Percentiles rank a stretch among this genome's conserved stretches.
These are phyloP conservation scores for Epistrophe grossulariae DNA, from an alignment of 2,888 invertebrate genomes.

Conservation along the genomic window DNA sequence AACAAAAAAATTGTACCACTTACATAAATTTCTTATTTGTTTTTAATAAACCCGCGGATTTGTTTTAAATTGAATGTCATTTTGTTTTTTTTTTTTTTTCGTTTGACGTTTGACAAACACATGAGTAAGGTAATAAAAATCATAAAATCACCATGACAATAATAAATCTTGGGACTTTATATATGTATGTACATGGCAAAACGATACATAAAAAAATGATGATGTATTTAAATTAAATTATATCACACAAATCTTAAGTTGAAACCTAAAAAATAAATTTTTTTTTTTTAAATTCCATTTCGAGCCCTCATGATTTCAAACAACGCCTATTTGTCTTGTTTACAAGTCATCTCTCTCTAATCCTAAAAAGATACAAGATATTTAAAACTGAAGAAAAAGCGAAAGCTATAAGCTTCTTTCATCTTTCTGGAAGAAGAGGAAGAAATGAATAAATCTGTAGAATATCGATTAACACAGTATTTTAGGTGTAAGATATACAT, in stretches of 20 bases:
- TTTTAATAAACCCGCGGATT: slow-evolving; percentile 52
- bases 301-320: slow-evolving; percentile 50
- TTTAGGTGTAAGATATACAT: neutral
- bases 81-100: slow-evolving; percentile 1
- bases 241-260: neutral
- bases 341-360: slow-evolving; percentile 18
- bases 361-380: slow-evolving; percentile 20
- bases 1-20: slow-evolving; percentile 39
- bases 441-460: neutral
- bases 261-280: neutral
- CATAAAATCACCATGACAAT: slow-evolving; percentile 20
- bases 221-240: slow-evolving; percentile 27
- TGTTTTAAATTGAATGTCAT: slow-evolving; percentile 6
- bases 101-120: neutral
- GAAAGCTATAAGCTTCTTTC: slow-evolving; percentile 22
- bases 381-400: neutral
- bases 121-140: slow-evolving; percentile 20
- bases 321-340: slow-evolving; percentile 51
- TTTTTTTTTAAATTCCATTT: neutral
- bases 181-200: neutral
- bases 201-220: slow-evolving; percentile 1
- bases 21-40: slow-evolving; percentile 52
- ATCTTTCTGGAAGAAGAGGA: neutral
- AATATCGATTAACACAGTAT: slow-evolving; percentile 23
- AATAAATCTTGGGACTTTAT: slow-evolving; percentile 27